Base-by-base conservation (phyloP, 2,888 invertebrate species). In the Apodemia duryi region DNA sequence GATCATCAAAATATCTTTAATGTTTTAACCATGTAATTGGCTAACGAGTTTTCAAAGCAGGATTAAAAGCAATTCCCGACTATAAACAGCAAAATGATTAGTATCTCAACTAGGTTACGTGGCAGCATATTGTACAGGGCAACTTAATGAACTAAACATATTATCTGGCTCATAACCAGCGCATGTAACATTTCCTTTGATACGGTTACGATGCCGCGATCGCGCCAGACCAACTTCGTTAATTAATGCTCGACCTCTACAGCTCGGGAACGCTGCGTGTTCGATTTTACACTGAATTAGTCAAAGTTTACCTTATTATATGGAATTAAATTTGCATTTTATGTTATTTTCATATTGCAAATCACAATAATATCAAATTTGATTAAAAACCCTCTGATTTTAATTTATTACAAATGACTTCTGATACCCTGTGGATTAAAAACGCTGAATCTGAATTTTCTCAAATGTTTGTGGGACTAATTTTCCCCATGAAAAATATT, bases 81-180 rank as follows among this genome's bases (percentile, higher is more conserved):
- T 10, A 57, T 32, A 6, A 57, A 57, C 11, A 57, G 57, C 29
- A 57, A 57, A 9, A 57, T 32, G 29, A 57, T 57, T 29, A 29
- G 57, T 57, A 57, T 57, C 57, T 57, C 29, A 57, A 57, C 57
- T 32, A 57, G 57, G 57, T 57, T 57, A 57, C 57, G 32, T 32
- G 29, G 11, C 57, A 57, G 32, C 32, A 32, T 57, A 57, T 32
- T 32, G 57, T 32, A 57, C 29, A 57, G 57, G 29, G 57, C 29
- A 57, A 57, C 54, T 57, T 57, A 57, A 57, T 57, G 54, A 57
- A 57, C 57, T 57, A 57, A 57, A 57, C 57, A 57, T 57, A 57
- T 57, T 57, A 57, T 57, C 57, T 57, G 57, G 57, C 57, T 57
- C 57, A 57, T 57, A 57, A 57, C 57, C 57, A 32, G 57, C 57